Base-by-base conservation (phyloP, 2,888 invertebrate genomes). In the Patella depressa region DNA sequence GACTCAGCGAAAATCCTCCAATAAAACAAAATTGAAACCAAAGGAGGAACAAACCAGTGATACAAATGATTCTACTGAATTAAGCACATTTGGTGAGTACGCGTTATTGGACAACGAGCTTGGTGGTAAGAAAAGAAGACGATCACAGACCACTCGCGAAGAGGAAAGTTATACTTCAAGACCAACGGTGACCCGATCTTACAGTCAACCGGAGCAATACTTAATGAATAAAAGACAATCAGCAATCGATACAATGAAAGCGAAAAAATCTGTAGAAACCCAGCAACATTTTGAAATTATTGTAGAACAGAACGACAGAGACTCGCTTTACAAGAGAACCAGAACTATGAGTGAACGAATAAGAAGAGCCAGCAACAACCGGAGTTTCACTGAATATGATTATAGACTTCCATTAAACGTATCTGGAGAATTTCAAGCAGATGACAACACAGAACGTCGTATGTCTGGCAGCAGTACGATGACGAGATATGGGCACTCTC, bases 161-260 rank as follows among this genome's bases (percentile, higher is more conserved):
- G 24, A 65, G 11, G 65, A 65, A 11, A 17, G 2, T 15, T 65
- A 19, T 24, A 19, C 11, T n/a, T n/a, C 9, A 19, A 65, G 65
- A 65, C 24, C 65, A 11, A 65, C 19, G 11, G 11, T 19, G 24
- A 11, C 12, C 19, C 19, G 65, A 24, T 65, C 65, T 15, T 65
- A 65, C 65, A 65, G 65, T 19, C 65, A 65, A 65, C 65, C 65
- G 7, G 65, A 65, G 24, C 65, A 65, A 24, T 65, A 65, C 24
- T 7, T 65, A 12, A 24, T 65, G 24, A 24, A 24, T 11, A 65
- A 65, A 65, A 19, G 65, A 65, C 65, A 65, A 65, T 24, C 19
- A 12, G 65, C 65, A 65, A 24, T 65, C 24, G 11, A 5, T 24
- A 65, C 19, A 24, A 65, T 65, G 19, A 15, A 24, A 14, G 24